phyloP scores from a whole-genome alignment of 2,113 vertebrate genomes.

The Pterophyllum scalare region DNA sequence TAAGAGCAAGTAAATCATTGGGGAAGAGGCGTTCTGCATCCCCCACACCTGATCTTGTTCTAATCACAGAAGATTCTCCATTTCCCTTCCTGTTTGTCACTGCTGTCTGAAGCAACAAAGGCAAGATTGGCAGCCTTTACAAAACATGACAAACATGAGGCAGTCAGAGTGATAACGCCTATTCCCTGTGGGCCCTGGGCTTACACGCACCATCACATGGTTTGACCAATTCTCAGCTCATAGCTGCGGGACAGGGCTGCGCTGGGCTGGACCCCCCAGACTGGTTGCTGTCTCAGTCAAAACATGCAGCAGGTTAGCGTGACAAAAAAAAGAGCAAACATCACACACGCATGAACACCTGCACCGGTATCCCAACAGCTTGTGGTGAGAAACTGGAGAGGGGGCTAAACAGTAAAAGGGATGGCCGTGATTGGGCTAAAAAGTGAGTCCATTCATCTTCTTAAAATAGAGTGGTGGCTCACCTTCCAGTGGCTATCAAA shows the following conservation, averaged over 20 bases:
- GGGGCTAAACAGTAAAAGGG: slow-evolving; percentile 13
- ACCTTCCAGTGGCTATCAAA: not conserved
- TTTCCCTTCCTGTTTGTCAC: slow-evolving; percentile 59
- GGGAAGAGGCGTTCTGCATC: slow-evolving; percentile 48
- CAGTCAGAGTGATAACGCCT: slow-evolving; percentile 47
- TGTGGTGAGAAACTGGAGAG: slow-evolving; percentile 36
- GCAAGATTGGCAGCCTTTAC: slow-evolving; percentile 63
- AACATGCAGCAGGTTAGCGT: slow-evolving; percentile 64
- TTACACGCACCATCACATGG: slow-evolving; percentile 66
- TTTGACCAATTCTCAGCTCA: slow-evolving; percentile 38
- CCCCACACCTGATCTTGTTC: slow-evolving; percentile 58
- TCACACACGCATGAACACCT: slow-evolving; percentile 59
- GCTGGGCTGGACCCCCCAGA: slow-evolving; percentile 57
- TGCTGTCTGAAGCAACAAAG: slow-evolving; percentile 64
- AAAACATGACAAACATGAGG: slow-evolving; percentile 67
- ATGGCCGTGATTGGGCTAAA: slow-evolving; percentile 15
- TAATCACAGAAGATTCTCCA: slow-evolving; percentile 54
- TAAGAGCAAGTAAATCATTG: slow-evolving; percentile 18
- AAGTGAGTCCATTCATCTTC: not conserved
- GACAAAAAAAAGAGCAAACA: slow-evolving; percentile 58
- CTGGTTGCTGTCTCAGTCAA: slow-evolving; percentile 59
- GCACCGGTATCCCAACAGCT: slow-evolving; percentile 42
- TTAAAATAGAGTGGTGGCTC: not conserved
- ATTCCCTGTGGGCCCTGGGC: slow-evolving; percentile 45
- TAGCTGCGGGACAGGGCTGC: slow-evolving; percentile 17